phyloP scores from a whole-genome alignment of 2,797 vertebrate species.

The Cossypha dichroa region DNA sequence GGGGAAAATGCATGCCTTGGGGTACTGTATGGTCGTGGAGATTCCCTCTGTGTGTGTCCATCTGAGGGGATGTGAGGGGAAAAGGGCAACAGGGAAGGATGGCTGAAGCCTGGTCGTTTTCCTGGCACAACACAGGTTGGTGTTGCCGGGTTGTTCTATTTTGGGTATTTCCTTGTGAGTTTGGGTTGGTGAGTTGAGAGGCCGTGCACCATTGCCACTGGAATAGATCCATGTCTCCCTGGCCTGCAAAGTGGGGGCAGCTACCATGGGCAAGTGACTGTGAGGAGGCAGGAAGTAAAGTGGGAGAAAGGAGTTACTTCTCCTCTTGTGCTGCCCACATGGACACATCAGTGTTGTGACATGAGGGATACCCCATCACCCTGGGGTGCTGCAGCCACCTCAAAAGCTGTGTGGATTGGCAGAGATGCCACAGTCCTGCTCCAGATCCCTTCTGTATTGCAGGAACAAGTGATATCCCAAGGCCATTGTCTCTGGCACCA shows the following conservation, averaged over 20 bases:
- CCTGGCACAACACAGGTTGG: not conserved
- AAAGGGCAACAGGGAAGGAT: not conserved
- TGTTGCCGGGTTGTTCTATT: not conserved
- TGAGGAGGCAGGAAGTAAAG: not conserved
- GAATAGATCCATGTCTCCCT: not conserved
- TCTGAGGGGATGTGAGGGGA: not conserved
- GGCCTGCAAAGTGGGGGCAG: not conserved
- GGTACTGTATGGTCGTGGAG: rapidly evolving
- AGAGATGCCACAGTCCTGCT: not conserved
- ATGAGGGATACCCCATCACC: not conserved
- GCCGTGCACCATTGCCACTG: rapidly evolving
- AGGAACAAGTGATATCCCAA: rapidly evolving
- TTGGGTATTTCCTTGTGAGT: not conserved
- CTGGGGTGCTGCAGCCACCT: not conserved
- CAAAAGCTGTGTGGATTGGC: not conserved
- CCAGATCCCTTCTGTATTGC: not conserved
- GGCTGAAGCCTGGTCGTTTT: not conserved
- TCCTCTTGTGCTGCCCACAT: not conserved
- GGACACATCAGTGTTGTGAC: not conserved
- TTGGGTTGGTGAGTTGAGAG: not conserved
- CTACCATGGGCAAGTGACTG: rapidly evolving
- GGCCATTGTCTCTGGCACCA: rapidly evolving
- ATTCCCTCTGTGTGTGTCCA: not conserved
- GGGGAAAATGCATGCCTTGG: not conserved
- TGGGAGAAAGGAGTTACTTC: not conserved